Evolutionary conservation across 2,888 invertebrate genomes (phyloP), one percentile per base, ranked within the genome.

Genomic region (Cheilosia grossa): DNA sequence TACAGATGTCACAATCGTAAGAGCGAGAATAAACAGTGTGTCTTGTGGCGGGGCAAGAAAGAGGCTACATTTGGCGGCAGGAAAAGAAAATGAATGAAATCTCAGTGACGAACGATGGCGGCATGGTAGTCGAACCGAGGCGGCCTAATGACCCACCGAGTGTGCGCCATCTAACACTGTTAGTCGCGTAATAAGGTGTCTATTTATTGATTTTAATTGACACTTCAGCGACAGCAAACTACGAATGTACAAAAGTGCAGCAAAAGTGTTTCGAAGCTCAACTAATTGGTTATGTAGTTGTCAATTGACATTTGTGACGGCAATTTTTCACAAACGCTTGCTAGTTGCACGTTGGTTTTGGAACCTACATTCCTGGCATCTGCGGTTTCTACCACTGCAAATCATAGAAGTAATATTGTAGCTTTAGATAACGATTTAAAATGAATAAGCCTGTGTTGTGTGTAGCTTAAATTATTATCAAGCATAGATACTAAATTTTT

Each of bases 131-230:
- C 9, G 19, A 21, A 33, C 21, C 19, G 30, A 17, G 19, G 61
- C 47, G 9, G 17, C 0, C 13, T 13, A 37, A 10, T 21, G 49
- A n/a, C n/a, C 24, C 27, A 27, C 19, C 15, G 54, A 19, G 44
- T 42, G 54, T 44, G 30, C 42, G 15, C 44, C 17, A 21, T 58
- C 54, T 53, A 54, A 37, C 69, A 77, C n/a, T 61, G 53, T 61
- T 10, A 53, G 37, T 27, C 70, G 70, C 72, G 72, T 66, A 66
- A 66, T 79, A 79, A 79, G 66, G 72, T 73, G 79, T 66, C 64
- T 58, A 58, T 78, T 78, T 51, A 70, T 79, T 79, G 64, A 53
- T 72, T 70, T 79, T 79, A 79, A 79, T 79, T 79, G 79, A 79
- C 79, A 79, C 64, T 72, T 79, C 27, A 27, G 44, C 21, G 73